Evolutionary conservation across 37 sponge, comb jelly and placozoan genomes (phyloP).

Genomic region (Eunapius fragilis): DNA sequence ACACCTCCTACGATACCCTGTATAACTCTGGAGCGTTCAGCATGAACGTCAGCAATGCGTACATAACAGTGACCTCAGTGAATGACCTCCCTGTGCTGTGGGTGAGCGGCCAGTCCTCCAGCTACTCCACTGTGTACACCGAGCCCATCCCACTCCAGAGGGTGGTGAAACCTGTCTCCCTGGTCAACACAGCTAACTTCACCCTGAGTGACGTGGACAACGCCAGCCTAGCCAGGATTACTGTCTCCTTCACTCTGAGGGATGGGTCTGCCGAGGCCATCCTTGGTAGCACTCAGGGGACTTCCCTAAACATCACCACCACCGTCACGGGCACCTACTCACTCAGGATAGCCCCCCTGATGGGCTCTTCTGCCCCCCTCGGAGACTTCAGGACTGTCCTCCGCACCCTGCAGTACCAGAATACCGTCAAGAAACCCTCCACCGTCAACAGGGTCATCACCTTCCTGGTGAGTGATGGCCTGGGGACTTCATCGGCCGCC

Average conservation of each 20-base stretch:
- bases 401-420: constrained; percentile 70
- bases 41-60: constrained; percentile 46
- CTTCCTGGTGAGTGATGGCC: constrained; percentile 51
- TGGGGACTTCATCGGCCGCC: not conserved
- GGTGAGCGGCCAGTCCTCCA: constrained; percentile 18
- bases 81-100: constrained; percentile 64
- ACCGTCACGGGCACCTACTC: not conserved
- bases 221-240: constrained; percentile 32
- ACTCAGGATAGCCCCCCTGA: not conserved
- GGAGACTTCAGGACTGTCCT: constrained; percentile 62
- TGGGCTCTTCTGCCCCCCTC: constrained; percentile 47
- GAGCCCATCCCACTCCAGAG: constrained; percentile 80
- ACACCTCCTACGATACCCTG: constrained; percentile 76
- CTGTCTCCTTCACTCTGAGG: constrained; percentile 37
- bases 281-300: constrained; percentile 43
- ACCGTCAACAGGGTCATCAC: constrained; percentile 29
- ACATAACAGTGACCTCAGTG: constrained; percentile 41
- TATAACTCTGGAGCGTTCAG: constrained; percentile 84
- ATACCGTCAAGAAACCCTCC: constrained; percentile 79
- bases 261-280: constrained; percentile 60
- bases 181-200: constrained; percentile 39
- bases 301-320: constrained; percentile 34
- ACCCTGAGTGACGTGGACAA: constrained; percentile 78
- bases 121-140: constrained; percentile 43
- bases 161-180: constrained; percentile 55